phyloP scores from a whole-genome alignment of 2,888 invertebrate species.

The Leucoptera coffeella region DNA sequence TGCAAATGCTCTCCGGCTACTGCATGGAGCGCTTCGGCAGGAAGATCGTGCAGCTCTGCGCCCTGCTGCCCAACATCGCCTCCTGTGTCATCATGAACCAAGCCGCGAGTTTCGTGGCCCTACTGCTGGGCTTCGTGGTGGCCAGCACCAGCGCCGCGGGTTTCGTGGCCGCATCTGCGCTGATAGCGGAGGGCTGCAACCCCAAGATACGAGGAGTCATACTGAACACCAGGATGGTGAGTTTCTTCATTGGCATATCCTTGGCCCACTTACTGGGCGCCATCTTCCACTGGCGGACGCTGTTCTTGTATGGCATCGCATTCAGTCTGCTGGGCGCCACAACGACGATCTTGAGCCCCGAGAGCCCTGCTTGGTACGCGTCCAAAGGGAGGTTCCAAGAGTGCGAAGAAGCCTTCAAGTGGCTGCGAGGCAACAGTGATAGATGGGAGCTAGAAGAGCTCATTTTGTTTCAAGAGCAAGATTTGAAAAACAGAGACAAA shows the following conservation, averaged over 20 bases:
- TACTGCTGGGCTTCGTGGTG: conserved; percentile 37
- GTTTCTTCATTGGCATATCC: conserved; percentile 55
- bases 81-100: conserved; percentile 48
- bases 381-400: conserved; percentile 42
- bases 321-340: conserved; percentile 35
- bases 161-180: too few relatives aligned
- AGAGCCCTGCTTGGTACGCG: conserved; percentile 61
- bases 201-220: conserved; percentile 57
- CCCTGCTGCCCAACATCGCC: conserved; percentile 32
- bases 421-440: conserved; percentile 46
- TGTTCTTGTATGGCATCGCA: conserved; percentile 35
- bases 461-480: conserved; percentile 16
- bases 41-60: conserved; percentile 32
- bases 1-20: too few relatives aligned
- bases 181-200: conserved; percentile 53
- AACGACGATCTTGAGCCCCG: conserved; percentile 35
- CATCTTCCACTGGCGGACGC: conserved; percentile 45
- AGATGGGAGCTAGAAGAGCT: conserved; percentile 27
- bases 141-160: too few relatives aligned
- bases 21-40: conserved; percentile 51
- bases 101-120: conserved; percentile 29
- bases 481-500: conserved; percentile 12
- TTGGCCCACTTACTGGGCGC: conserved; percentile 57
- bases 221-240: conserved; percentile 49
- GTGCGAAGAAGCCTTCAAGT: conserved; percentile 47